Conservation (phyloP, 2,888 invertebrate species). For the Andrena trimmerana region DNA sequence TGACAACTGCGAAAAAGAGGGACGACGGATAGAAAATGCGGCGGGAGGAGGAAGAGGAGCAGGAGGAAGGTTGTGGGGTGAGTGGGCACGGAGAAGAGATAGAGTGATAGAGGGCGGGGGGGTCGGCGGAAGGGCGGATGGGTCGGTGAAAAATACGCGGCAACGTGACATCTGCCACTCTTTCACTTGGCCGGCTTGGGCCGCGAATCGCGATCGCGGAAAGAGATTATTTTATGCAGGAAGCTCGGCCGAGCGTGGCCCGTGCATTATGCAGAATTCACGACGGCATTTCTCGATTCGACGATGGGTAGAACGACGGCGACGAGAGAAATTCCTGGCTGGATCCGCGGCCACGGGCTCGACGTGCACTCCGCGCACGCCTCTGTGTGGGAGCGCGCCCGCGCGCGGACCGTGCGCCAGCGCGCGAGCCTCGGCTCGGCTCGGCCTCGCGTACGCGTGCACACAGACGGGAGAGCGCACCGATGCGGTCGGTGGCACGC, state of each 20-base stretch:
- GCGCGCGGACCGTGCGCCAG: conserved; percentile 6
- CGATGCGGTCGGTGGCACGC: background rate
- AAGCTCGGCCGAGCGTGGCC: conserved; percentile 77
- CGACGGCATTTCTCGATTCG: conserved; percentile 74
- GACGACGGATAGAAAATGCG: conserved; percentile 57
- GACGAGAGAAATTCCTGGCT: conserved; percentile 62
- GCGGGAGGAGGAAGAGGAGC: conserved; percentile 20
- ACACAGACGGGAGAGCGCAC: conserved; percentile 15
- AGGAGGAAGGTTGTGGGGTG: conserved; percentile 3
- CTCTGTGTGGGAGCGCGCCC: background rate
- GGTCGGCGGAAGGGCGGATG: conserved; percentile 10
- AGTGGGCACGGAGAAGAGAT: conserved; percentile 8
- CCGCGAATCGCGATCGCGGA: conserved; percentile 79
- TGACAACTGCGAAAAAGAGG: conserved; percentile 62
- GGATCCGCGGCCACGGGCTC: conserved; percentile 42
- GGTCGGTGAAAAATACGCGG: conserved; percentile 65
- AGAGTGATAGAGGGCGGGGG: conserved; percentile 19
- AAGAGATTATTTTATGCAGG: conserved; percentile 83
- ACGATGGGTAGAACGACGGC: conserved; percentile 62
- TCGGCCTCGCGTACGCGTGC: background rate
- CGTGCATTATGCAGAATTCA: conserved; percentile 79
- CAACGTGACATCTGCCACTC: conserved; percentile 77
- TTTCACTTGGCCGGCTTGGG: conserved; percentile 75
- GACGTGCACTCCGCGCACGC: conserved; percentile 17
- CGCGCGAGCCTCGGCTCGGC: background rate